phyloP scores from a whole-genome alignment of 2,113 vertebrate genomes.

The Platycercus adscitus region DNA sequence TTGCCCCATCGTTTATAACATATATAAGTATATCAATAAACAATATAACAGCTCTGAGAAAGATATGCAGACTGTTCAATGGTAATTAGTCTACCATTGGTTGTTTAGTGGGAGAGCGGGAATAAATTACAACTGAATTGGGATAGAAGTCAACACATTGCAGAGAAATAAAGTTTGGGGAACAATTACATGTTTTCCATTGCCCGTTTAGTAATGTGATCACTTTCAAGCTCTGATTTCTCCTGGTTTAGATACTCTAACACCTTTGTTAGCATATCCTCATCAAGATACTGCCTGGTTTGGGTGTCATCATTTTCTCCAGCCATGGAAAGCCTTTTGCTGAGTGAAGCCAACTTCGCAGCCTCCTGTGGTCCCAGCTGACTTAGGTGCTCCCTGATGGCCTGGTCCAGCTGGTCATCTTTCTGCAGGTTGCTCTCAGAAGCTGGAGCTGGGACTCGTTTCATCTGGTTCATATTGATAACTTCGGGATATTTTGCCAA shows the following conservation, averaged over 20 bases:
- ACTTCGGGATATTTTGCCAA: conserved; percentile 82
- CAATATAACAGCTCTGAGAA: conserved; percentile 75
- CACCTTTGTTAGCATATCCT: conserved; percentile 87
- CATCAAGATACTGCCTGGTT: conserved; percentile 79
- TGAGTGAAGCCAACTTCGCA: conserved; percentile 60
- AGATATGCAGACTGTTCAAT: conserved; percentile 66
- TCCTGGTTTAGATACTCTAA: conserved; percentile 89
- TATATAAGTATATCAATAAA: conserved; percentile 75
- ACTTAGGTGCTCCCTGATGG: conserved; percentile 81
- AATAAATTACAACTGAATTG: conserved; percentile 72
- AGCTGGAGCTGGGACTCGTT: conserved; percentile 72
- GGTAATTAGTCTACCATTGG: conserved; percentile 44
- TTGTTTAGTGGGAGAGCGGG: conserved; percentile 50
- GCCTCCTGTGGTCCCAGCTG: conserved; percentile 78
- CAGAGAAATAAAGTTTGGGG: conserved; percentile 57
- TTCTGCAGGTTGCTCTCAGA: conserved; percentile 66
- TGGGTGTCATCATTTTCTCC: conserved; percentile 63
- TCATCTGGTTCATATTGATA: conserved; percentile 74
- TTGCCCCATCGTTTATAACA: conserved; percentile 73
- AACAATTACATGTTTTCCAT: conserved; percentile 82
- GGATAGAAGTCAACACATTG: conserved; percentile 71
- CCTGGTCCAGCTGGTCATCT: conserved; percentile 76
- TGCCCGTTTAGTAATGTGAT: conserved; percentile 81
- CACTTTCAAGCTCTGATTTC: conserved; percentile 80
- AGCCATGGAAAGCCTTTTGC: conserved; percentile 73